Percentiles rank a stretch among this genome's conserved stretches.
These are phyloP conservation scores for Pseudomyrmex sp. DNA, from an alignment of 1,140 invertebrate genomes.

Conservation along the genomic window DNA sequence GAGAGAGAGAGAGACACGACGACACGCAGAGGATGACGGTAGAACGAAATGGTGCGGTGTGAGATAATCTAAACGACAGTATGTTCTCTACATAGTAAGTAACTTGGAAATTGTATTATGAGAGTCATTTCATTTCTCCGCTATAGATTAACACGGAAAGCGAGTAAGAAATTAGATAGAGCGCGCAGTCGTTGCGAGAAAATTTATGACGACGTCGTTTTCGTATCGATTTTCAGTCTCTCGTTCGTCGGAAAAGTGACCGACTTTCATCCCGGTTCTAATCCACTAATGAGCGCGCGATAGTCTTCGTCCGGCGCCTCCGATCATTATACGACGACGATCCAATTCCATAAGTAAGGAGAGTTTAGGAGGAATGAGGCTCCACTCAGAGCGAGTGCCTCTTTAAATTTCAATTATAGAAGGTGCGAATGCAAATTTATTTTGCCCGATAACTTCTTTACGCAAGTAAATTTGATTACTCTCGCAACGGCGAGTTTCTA, in stretches of 20 bases:
- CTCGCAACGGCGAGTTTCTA: neutral
- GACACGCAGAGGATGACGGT: neutral
- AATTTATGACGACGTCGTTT: conserved; percentile 8
- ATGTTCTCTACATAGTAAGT: too few species aligned
- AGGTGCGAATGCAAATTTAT: conserved; percentile 36
- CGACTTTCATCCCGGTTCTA: conserved; percentile 32
- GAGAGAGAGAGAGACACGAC: neutral
- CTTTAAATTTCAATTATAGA: conserved; percentile 51
- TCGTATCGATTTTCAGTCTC: conserved; percentile 6
- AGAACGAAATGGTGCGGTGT: neutral
- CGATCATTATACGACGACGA: conserved; percentile 42
- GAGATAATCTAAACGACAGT: neutral
- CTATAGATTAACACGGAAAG: neutral
- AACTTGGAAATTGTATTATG: neutral
- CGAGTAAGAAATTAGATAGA: neutral
- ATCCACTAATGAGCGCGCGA: conserved; percentile 40
- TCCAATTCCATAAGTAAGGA: conserved; percentile 49
- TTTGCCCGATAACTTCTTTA: conserved; percentile 21
- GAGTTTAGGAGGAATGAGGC: neutral
- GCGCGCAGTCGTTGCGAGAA: neutral
- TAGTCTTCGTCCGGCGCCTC: neutral
- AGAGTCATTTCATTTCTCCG: neutral
- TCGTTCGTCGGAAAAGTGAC: neutral
- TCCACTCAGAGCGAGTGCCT: conserved; percentile 8
- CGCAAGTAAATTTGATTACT: neutral